Base-by-base conservation (phyloP, 1,140 invertebrate genomes). In the Coptotermes formosanus region DNA sequence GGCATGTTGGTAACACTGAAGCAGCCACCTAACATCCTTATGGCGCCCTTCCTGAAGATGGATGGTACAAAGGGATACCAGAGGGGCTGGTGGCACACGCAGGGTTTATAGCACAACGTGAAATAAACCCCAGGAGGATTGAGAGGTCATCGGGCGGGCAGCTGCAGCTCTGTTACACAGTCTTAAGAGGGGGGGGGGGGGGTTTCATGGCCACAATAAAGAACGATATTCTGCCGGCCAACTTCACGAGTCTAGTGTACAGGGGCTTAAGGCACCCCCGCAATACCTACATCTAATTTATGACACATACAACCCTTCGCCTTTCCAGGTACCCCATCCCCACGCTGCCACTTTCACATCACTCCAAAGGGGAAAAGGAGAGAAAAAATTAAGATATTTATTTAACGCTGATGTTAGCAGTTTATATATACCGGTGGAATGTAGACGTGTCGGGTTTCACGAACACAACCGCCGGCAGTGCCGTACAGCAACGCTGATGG, bases 31-130 rank as follows among this genome's bases (percentile, higher is more conserved):
- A 2, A 75, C 64, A 2, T 12, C 64, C 64, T 75, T 75, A 75
- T n/a, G n/a, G 64, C 64, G 64, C n/a, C 64, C 64, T 30, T 75
- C 64, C 64, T 75, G 64, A 75, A 75, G 64, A 75, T 75, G n/a
- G 25, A 75, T 75, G 64, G 4, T 30, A 25, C 25, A 14, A 30
- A 30, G 64, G 64, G 64, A n/a, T 7, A 69, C 14, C 19, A 69
- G n/a, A 3, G 16, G 64, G 25, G 64, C 21, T 23, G n/a, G 64
- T 8, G 16, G 64, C n/a, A 30, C 64, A 75, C 64, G n/a, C 9
- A 30, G 64, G 64, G 25, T n/a, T 75, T 75, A 75, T 75, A 75
- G 25, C 25, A 7, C 25, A 75, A 30, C 25, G 64, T 30, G 64
- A 30, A 75, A 75, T 30, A 75, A 75, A 75, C 64, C n/a, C 64